Evolutionary conservation across 92 coral and sea anemone genomes (phyloP), one percentile per base, ranked within the genome.

Genomic region (Pocillopora meandrina): DNA sequence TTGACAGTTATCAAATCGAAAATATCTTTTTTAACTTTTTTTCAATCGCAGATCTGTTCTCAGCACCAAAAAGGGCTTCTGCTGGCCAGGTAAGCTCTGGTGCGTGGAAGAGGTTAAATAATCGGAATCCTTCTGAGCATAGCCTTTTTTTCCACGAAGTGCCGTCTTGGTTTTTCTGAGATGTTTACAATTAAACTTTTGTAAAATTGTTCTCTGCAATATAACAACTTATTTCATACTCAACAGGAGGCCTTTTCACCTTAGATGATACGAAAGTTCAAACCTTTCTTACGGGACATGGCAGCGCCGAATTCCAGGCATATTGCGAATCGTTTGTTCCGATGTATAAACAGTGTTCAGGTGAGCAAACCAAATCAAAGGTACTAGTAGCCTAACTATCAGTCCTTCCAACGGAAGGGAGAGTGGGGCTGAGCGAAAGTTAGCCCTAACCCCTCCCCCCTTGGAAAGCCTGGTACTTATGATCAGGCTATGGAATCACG

Each of bases 271-370:
- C 93, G 5, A 95, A 89, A 85, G 95, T 95, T 60, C 95, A 91
- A 83, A 95, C 97, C 5, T 93, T 93, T 66, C 92, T 95, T 8
- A 87, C 78, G 12, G 93, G 98, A 31, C 98, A 93, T 82, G 98
- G 98, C 14, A 89, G 93, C 56, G 98, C 97, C 31, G 98, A 95
- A 82, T 95, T 95, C 63, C 97, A 95, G 72, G 96, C 96, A 1
- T 73, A 84, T 42, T 95, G 98, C 71, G 93, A 95, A 60, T 89
- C 98, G 55, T 58, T 89, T 49, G 85, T 95, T 20, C 98, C 98
- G 8, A 95, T 93, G 98, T 95, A 95, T 83, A 93, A 93, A 68
- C 98, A 95, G 74, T 95, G 98, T 71, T 61, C 83, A 86, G 90
- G 98, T 94, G 9, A 7, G 59, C 12, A 83, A 42, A 42, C 52